Evolutionary conservation across 2,113 vertebrate species (phyloP).

Genomic region (Hepsetus odoe): DNA sequence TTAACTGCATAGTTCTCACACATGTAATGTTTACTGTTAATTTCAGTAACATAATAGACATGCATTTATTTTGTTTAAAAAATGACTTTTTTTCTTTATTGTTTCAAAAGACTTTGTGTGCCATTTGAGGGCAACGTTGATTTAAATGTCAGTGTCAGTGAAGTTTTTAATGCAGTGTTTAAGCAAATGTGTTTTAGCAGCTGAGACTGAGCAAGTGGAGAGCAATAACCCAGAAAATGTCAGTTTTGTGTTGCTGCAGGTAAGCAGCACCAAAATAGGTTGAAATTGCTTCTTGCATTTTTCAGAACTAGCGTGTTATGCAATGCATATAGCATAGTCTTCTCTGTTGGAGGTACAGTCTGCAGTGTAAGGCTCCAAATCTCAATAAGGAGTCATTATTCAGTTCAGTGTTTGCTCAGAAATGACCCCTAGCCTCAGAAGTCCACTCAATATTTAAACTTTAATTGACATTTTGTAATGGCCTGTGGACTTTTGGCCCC

Average conservation of each 20-base stretch:
- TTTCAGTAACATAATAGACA: too few species aligned
- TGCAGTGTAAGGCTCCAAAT: not conserved
- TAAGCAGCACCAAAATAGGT: not conserved
- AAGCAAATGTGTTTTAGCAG: too few species aligned
- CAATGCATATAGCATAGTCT: not conserved
- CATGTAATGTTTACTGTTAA: too few species aligned
- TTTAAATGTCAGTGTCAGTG: too few species aligned
- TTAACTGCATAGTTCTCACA: too few species aligned
- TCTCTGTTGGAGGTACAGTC: not conserved
- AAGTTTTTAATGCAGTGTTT: too few species aligned
- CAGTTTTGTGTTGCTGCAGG: not conserved
- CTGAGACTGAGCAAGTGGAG: too few species aligned
- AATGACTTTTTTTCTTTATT: too few species aligned
- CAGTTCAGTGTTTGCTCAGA: not conserved
- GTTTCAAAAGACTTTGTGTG: too few species aligned
- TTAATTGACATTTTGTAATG: not conserved
- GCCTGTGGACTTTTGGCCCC: not conserved
- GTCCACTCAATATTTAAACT: not conserved
- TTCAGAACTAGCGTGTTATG: not conserved
- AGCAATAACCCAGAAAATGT: not conserved
- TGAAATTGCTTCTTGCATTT: not conserved
- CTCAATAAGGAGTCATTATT: not conserved
- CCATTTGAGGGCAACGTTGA: too few species aligned
- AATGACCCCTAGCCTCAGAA: not conserved
- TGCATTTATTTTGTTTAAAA: too few species aligned